Base-by-base conservation (phyloP, 1,140 invertebrate species). In the Drosophila pruinosa region DNA sequence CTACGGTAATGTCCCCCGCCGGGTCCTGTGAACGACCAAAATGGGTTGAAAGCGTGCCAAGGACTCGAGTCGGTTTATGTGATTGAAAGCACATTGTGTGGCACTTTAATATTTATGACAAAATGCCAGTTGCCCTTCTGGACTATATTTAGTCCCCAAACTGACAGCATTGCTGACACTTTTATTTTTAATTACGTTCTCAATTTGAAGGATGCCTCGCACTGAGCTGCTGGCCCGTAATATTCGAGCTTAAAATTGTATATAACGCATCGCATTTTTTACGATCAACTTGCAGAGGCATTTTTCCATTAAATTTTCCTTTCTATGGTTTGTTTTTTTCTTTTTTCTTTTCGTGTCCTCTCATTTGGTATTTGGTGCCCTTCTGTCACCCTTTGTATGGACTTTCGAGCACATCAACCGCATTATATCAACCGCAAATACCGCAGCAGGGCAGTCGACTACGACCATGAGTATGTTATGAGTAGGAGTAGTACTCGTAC, bases 41-140 rank as follows among this genome's bases (percentile, higher is more conserved):
- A 36, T 39, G 50, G 62, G 24, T 31, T 48, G 59, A 59, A 78
- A 81, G 59, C 12, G 43, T 76, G 79, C 70, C 78, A 78, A 71
- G 79, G 78, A 73, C 69, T 48, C 50, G 47, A 31, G 47, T 62
- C 45, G 34, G 47, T 74, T 69, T 70, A 62, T 74, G 36, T 76
- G 74, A 76, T 77, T 74, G 61, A 74, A 72, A 54, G 64, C 48
- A 63, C 52, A 62, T 73, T 57, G 78, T 81, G 79, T 61, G 75
- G 54, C 59, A 72, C 58, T 82, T 82, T 75, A 83, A 82, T 83
- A 82, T 83, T 82, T 82, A 83, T 82, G 77, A 82, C 70, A 82
- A 81, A 65, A 68, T 57, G 53, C 67, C 75, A 71, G 53, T 72
- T 76, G 68, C 69, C 26, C 78, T 12, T 21, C 61, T 17, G 50